phyloP scores from a whole-genome alignment of 2,113 vertebrate species.

The Astatoreochromis straeleni region DNA sequence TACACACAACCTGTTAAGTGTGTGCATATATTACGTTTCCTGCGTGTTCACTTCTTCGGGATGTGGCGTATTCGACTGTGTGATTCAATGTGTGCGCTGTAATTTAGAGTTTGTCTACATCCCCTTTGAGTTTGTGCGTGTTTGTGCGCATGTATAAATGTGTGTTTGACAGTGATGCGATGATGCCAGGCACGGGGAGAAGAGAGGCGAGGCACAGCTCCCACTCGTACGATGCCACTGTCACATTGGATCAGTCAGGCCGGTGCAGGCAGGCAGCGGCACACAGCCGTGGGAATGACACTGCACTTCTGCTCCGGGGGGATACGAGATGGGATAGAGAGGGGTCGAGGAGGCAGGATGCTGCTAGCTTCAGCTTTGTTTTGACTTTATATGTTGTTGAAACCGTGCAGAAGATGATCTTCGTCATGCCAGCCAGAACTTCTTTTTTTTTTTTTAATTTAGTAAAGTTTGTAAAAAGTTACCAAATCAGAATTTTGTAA shows the following conservation, averaged over 20 bases:
- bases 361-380: not conserved
- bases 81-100: not conserved
- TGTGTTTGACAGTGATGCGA: slow-evolving; percentile 43
- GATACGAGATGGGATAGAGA: not conserved
- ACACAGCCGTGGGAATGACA: slow-evolving; percentile 48
- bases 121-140: not conserved
- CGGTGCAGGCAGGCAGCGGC: slow-evolving; percentile 21
- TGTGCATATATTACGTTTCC: not conserved
- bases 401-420: not conserved
- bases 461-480: not conserved
- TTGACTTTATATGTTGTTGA: not conserved
- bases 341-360: not conserved
- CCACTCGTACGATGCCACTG: slow-evolving; percentile 56
- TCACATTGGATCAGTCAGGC: slow-evolving; percentile 65
- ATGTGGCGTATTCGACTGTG: not conserved
- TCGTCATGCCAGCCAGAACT: not conserved
- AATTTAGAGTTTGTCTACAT: not conserved
- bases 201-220: slow-evolving; percentile 27
- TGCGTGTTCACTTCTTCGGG: not conserved
- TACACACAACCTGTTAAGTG: not conserved
- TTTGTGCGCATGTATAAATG: not conserved
- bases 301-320: slow-evolving; percentile 47
- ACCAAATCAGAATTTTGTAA: not conserved
- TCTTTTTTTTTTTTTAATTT: not conserved
- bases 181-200: slow-evolving; percentile 25